A percentile compares a stretch with the other conserved stretches of the same genome.
phyloP scores from a whole-genome alignment of 1,140 invertebrate genomes.

The Drosophila takahashii region DNA sequence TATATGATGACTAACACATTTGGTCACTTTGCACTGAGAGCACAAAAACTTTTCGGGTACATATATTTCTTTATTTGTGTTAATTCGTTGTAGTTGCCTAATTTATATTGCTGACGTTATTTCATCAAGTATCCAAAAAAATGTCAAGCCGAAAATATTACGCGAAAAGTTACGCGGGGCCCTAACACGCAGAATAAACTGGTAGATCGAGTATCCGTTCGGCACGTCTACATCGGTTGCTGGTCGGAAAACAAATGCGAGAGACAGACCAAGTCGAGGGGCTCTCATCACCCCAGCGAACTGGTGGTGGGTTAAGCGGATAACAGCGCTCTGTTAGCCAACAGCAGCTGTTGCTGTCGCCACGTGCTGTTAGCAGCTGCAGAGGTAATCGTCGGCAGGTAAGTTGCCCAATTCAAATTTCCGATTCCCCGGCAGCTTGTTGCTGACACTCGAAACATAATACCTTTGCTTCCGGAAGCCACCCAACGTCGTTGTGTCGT shows the following conservation, averaged over 20 bases:
- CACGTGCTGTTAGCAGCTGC: slow-evolving; percentile 69
- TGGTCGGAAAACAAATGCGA: slow-evolving; percentile 42
- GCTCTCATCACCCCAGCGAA: slow-evolving; percentile 16
- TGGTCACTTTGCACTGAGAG: slow-evolving; percentile 52
- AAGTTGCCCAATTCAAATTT: slow-evolving; percentile 14
- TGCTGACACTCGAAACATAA: slow-evolving; percentile 41
- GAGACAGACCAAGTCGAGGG: slow-evolving; percentile 12
- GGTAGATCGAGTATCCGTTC: slow-evolving; percentile 22
- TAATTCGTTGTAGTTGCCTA: slow-evolving; percentile 45
- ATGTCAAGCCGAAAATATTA: slow-evolving; percentile 29
- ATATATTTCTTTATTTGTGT: not conserved
- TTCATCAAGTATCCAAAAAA: slow-evolving; percentile 35
- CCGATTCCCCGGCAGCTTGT: slow-evolving; percentile 32
- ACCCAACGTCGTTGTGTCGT: slow-evolving; percentile 1
- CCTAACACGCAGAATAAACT: slow-evolving; percentile 30
- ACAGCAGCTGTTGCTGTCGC: slow-evolving; percentile 34
- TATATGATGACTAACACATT: slow-evolving; percentile 64
- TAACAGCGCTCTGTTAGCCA: slow-evolving; percentile 24
- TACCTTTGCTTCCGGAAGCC: slow-evolving; percentile 34
- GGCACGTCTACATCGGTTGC: slow-evolving; percentile 38
- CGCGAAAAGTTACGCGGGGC: slow-evolving; percentile 59
- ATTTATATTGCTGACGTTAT: slow-evolving; percentile 35
- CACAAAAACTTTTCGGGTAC: slow-evolving; percentile 20
- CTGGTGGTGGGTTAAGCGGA: slow-evolving; percentile 2
- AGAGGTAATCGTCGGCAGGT: slow-evolving; percentile 31